Evolutionary conservation across 2,888 invertebrate species (phyloP), one percentile per base, ranked within the genome.

Genomic region (Trilocha varians): DNA sequence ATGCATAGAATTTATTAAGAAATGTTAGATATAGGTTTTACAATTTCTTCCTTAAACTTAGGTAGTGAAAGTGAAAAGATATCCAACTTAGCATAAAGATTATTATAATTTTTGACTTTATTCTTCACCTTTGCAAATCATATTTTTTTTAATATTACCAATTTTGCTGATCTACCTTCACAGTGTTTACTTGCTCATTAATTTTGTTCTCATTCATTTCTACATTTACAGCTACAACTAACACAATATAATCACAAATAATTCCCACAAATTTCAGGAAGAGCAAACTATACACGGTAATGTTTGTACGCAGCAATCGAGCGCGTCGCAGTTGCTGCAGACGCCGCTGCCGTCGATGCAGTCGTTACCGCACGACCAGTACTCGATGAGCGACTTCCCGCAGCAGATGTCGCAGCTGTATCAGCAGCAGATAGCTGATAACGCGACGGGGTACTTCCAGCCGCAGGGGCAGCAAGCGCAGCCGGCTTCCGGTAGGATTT

Each of bases 221-320:
- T 84, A 52, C 88, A 88, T 65, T 87, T 85, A 53, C 65, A 86
- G 45, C 38, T 80, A 59, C 83, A 79, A 59, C 84, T 82, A 42
- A 78, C 77, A 42, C 77, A 78, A 42, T 74, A 74, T 4, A 74
- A 78, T 13, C 74, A 74, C n/a, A 85, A 84, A 40, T 25, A 13
- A 25, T 6, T 3, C 16, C n/a, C 3, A 11, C 1, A 16, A 13
- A 8, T 33, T 39, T 3, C 25, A 25, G 25, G 25, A 25, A 25
- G 25, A 6, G 8, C 25, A 25, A 11, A 25, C 25, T 16, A 32
- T 39, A 15, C 4, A 5, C 8, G 16, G 16, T 13, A 37, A n/a
- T 11, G 16, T 43, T 35, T 13, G 9, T 25, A 25, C 11, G 9
- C 46, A 53, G 57, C 65, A 68, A 54, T 45, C 65, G 3, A 61